Conservation (phyloP, 1,140 invertebrate genomes). For the Diorhabda carinulata region DNA sequence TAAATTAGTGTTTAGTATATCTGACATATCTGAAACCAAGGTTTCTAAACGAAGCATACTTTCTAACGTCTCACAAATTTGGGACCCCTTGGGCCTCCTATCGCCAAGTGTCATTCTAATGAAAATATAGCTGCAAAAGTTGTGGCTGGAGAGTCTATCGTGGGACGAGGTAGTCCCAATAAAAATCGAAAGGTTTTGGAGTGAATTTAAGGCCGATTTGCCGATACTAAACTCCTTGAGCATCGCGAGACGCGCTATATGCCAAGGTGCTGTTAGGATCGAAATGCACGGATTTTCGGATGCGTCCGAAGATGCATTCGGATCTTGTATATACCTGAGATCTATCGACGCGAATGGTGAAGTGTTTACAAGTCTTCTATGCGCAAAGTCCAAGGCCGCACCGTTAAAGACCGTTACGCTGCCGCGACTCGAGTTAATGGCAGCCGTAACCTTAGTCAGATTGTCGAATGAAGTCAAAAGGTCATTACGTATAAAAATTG, state of each 20-base stretch:
- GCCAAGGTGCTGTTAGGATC: neutral
- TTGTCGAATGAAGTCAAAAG: neutral
- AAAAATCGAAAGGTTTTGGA: slow-evolving; percentile 8
- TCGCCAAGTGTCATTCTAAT: slow-evolving; percentile 11
- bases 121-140: slow-evolving; percentile 12
- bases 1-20: too few species aligned
- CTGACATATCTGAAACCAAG: too few species aligned
- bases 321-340: slow-evolving; percentile 6
- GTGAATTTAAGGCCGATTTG: slow-evolving; percentile 4
- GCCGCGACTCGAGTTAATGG: neutral
- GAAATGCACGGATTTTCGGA: slow-evolving; percentile 22
- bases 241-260: slow-evolving; percentile 1
- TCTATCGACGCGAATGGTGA: slow-evolving; percentile 14
- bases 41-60: slow-evolving; percentile 5
- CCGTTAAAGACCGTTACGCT: slow-evolving; percentile 12
- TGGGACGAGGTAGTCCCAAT: slow-evolving; percentile 17
- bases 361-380: slow-evolving; percentile 23
- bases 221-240: neutral
- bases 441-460: too few species aligned
- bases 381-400: slow-evolving; percentile 28
- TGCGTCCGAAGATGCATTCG: slow-evolving; percentile 13
- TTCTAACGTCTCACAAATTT: slow-evolving; percentile 12
- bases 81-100: slow-evolving; percentile 16
- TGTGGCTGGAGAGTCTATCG: slow-evolving; percentile 11
- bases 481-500: slow-evolving; percentile 32